These are phyloP conservation scores for Pantala flavescens DNA, from an alignment of 1,140 invertebrate species.

Conservation along the genomic window DNA sequence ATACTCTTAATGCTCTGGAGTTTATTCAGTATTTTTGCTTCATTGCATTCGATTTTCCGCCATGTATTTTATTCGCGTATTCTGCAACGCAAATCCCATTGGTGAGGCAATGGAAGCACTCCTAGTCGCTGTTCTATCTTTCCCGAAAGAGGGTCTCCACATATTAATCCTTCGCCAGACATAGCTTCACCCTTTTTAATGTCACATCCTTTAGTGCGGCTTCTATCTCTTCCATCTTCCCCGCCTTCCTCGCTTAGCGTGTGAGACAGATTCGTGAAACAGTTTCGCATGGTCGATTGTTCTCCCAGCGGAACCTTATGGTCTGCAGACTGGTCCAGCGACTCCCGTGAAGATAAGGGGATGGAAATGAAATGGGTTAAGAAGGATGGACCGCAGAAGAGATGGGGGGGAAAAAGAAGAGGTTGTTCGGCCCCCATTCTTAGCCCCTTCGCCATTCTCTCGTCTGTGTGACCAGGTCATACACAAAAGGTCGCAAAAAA, in stretches of 20 bases:
- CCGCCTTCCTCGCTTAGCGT: neutral
- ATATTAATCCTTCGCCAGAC: too few relatives aligned
- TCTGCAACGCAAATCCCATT: too few relatives aligned
- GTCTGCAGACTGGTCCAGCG: neutral
- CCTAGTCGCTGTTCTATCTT: neutral
- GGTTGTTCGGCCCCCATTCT: neutral
- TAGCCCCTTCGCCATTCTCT: neutral
- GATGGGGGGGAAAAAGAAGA: neutral
- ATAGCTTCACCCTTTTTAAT: too few relatives aligned
- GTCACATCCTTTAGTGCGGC: neutral
- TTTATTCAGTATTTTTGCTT: too few relatives aligned
- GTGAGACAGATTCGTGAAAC: conserved; percentile 1
- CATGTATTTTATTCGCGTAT: too few relatives aligned
- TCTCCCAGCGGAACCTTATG: neutral
- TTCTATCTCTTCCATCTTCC: neutral
- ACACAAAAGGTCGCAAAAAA: conserved; percentile 5
- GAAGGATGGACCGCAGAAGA: neutral
- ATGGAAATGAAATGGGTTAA: neutral
- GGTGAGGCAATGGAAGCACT: neutral
- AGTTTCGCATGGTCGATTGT: neutral
- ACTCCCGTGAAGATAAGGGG: neutral
- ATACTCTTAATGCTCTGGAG: too few relatives aligned
- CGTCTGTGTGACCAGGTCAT: neutral
- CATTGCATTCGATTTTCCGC: too few relatives aligned
- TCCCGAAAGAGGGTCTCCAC: neutral